phyloP scores from a whole-genome alignment of 2,888 invertebrate genomes.

The Standfussiana lucernea region DNA sequence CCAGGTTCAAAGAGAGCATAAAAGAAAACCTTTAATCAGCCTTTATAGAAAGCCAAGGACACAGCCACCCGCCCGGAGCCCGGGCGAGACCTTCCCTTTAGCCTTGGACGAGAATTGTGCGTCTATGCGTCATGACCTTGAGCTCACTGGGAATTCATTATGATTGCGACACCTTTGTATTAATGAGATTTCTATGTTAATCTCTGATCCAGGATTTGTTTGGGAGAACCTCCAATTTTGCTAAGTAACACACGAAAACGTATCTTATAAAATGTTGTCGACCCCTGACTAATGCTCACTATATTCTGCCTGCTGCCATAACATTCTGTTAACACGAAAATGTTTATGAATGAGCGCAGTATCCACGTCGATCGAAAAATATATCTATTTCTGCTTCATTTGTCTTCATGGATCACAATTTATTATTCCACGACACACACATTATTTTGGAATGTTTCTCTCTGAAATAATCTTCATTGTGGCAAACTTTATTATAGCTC shows the following conservation, averaged over 20 bases:
- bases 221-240: background rate
- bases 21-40: slow-evolving; percentile 57
- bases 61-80: slow-evolving; percentile 65
- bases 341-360: slow-evolving; percentile 62
- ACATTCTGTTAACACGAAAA: slow-evolving; percentile 55
- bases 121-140: slow-evolving; percentile 75
- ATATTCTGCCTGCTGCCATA: slow-evolving; percentile 29
- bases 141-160: slow-evolving; percentile 52
- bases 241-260: slow-evolving; percentile 11
- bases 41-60: slow-evolving; percentile 79
- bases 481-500: slow-evolving; percentile 1
- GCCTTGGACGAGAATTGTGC: slow-evolving; percentile 77
- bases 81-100: slow-evolving; percentile 78
- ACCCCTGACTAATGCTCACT: slow-evolving; percentile 13
- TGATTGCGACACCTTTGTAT: slow-evolving; percentile 30
- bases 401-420: slow-evolving; percentile 56
- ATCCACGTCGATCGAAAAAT: slow-evolving; percentile 43
- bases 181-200: slow-evolving; percentile 23
- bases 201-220: slow-evolving; percentile 11
- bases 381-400: slow-evolving; percentile 56
- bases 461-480: background rate
- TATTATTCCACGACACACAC: slow-evolving; percentile 37
- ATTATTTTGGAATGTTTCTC: slow-evolving; percentile 5
- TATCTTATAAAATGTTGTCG: slow-evolving; percentile 4
- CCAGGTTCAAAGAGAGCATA: slow-evolving; percentile 57